These are phyloP conservation scores for Drosophila crucigera DNA, from an alignment of 2,888 invertebrate species.

Conservation along the genomic window DNA sequence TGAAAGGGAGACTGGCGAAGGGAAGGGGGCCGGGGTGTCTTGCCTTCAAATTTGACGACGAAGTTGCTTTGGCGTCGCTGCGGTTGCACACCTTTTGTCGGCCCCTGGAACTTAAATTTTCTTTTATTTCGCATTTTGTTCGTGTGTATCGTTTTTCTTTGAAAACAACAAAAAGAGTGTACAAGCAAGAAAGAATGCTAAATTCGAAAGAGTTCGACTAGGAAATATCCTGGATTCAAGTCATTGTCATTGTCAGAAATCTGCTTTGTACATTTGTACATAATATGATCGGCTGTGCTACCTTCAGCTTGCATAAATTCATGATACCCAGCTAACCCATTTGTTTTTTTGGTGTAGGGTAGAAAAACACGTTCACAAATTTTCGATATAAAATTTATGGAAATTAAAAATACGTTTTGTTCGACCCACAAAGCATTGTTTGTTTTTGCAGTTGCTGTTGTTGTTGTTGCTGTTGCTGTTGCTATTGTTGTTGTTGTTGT, in stretches of 20 bases:
- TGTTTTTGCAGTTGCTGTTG: background rate
- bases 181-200: constrained; percentile 6
- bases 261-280: too few species aligned
- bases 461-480: background rate
- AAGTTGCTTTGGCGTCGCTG: constrained; percentile 10
- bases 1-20: background rate
- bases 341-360: background rate
- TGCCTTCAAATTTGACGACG: constrained; percentile 1
- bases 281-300: background rate
- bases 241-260: background rate
- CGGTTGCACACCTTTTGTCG: constrained; percentile 62
- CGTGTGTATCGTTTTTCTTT: constrained; percentile 11
- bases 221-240: background rate
- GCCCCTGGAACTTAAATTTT: constrained; percentile 58
- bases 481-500: background rate
- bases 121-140: constrained; percentile 59
- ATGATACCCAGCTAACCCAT: background rate
- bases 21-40: background rate
- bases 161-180: constrained; percentile 8
- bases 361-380: constrained; percentile 50
- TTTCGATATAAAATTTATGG: constrained; percentile 72
- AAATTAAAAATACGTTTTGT: constrained; percentile 65
- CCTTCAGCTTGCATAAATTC: background rate
- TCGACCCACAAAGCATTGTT: constrained; percentile 37
- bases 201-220: background rate